phyloP scores from a whole-genome alignment of 1,140 invertebrate species.

The Anastrepha obliqua region DNA sequence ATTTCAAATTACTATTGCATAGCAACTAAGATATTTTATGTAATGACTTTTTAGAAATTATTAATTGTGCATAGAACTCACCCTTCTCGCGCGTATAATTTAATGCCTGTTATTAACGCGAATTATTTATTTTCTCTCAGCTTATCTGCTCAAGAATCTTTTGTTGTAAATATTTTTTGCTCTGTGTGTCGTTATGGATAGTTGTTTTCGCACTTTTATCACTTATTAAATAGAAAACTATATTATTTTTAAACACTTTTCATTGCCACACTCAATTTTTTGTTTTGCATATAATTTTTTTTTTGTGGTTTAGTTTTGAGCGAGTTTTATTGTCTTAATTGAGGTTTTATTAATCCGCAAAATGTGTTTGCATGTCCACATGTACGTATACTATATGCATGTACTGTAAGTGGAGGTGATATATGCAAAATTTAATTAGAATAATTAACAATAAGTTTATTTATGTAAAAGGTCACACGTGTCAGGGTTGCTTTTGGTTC shows the following conservation, averaged over 20 bases:
- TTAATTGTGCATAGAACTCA: conserved; percentile 9
- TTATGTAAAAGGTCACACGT: neutral
- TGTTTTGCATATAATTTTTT: neutral
- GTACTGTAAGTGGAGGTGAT: conserved; percentile 30
- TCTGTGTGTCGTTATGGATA: neutral
- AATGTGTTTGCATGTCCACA: neutral
- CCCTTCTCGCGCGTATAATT: neutral
- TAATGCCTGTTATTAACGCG: neutral
- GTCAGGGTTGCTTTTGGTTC: conserved; percentile 16
- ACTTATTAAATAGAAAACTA: neutral
- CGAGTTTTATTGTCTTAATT: conserved; percentile 3
- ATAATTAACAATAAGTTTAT: conserved; percentile 20
- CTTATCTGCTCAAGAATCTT: neutral
- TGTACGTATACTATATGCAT: neutral
- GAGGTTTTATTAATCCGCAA: conserved; percentile 33
- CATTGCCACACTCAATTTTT: neutral
- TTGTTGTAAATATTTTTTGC: neutral
- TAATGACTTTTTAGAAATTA: neutral
- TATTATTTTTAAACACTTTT: neutral
- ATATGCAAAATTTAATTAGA: conserved; percentile 36
- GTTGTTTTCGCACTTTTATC: neutral
- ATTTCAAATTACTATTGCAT: neutral
- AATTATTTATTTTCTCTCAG: neutral
- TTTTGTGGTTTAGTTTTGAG: neutral
- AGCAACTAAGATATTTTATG: neutral